Percentiles rank a stretch among this genome's conserved stretches.
Conservation (phyloP, 2,797 vertebrate species). For the Pampus argenteus region DNA sequence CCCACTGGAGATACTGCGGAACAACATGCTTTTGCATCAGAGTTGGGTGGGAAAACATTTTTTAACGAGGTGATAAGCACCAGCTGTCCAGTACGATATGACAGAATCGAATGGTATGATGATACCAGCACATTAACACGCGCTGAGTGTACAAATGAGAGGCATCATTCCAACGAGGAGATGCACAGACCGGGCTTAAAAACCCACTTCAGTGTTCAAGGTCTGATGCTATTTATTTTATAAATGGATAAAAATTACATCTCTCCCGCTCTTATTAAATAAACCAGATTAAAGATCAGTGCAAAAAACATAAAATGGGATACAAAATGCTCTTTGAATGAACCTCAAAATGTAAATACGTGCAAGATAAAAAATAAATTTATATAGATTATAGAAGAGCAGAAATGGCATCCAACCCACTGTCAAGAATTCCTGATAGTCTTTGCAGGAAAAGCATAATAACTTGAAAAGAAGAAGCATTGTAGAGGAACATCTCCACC, state of each 20-base stretch:
- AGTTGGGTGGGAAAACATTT: slow-evolving; percentile 18
- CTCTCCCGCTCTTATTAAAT: neutral
- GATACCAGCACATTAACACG: slow-evolving; percentile 48
- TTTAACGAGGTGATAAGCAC: slow-evolving; percentile 69
- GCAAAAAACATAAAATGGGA: neutral
- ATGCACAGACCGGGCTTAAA: neutral
- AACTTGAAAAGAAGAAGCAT: neutral
- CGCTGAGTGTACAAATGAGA: slow-evolving; percentile 36
- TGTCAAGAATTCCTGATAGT: neutral
- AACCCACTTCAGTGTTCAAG: slow-evolving; percentile 3
- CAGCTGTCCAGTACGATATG: slow-evolving; percentile 57
- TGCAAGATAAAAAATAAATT: neutral
- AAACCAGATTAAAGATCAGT: neutral
- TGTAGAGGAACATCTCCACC: neutral
- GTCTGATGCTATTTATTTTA: neutral
- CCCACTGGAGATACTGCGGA: slow-evolving; percentile 34
- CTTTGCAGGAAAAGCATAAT: neutral
- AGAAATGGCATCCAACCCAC: neutral
- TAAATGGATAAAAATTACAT: neutral
- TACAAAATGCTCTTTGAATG: neutral
- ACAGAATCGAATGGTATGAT: slow-evolving; percentile 34
- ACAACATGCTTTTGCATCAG: slow-evolving; percentile 45
- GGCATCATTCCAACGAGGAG: slow-evolving; percentile 4
- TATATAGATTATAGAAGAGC: neutral
- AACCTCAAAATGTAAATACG: neutral